Conservation (phyloP, 2,797 vertebrate species). For the Mus minutoides region DNA sequence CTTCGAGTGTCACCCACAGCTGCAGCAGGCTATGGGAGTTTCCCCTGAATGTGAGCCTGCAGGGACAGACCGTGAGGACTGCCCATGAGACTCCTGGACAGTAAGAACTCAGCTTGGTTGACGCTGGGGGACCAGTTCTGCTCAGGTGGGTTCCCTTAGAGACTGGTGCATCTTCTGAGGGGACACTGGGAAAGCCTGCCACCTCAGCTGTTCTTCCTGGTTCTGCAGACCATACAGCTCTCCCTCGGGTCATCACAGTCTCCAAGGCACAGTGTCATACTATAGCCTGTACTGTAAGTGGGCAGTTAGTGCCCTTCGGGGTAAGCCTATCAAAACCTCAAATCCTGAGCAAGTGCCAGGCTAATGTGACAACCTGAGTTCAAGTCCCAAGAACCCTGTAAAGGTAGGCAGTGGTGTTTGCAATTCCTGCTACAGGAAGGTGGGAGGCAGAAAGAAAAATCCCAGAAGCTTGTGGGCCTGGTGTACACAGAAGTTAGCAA, state of each 20-base stretch:
- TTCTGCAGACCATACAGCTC: background rate
- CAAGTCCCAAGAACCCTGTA: background rate
- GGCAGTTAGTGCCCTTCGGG: background rate
- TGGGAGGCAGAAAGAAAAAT: background rate
- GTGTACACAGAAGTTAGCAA: background rate
- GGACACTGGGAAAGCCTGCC: background rate
- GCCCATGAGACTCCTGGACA: background rate
- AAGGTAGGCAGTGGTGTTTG: background rate
- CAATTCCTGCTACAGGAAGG: background rate
- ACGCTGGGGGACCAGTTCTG: background rate
- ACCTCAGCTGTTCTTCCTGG: background rate
- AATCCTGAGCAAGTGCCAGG: background rate
- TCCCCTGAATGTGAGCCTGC: background rate
- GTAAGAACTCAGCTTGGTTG: background rate
- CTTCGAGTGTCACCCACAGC: accelerated
- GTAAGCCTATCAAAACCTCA: background rate
- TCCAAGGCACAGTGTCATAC: background rate
- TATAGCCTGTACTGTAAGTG: background rate
- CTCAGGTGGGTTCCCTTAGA: background rate
- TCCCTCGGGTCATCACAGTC: background rate
- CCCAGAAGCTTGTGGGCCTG: background rate
- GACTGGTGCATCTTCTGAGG: background rate
- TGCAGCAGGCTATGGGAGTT: background rate
- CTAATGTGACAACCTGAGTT: background rate
- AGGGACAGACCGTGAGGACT: background rate